These are phyloP conservation scores for Hypsibius dujardini DNA, from an alignment of 1,140 invertebrate species.

Conservation along the genomic window DNA sequence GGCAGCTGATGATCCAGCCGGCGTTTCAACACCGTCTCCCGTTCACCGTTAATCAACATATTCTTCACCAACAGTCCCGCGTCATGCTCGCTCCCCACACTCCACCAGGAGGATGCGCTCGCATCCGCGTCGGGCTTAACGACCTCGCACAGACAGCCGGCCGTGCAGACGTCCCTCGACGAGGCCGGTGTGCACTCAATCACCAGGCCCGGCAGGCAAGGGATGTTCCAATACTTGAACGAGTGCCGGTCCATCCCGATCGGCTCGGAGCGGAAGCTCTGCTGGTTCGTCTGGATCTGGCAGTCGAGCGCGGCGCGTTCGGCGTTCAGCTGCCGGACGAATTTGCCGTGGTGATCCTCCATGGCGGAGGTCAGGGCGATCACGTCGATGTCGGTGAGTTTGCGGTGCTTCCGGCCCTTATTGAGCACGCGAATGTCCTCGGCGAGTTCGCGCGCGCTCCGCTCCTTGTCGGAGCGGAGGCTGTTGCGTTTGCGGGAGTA, in stretches of 20 bases:
- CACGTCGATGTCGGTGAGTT: neutral
- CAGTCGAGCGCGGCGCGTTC: neutral
- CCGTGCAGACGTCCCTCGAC: neutral
- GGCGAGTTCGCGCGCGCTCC: neutral
- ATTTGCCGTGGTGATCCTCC: neutral
- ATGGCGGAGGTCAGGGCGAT: neutral
- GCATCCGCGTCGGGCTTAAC: neutral
- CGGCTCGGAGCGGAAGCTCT: neutral
- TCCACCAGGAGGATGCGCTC: neutral
- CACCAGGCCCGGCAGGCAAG: neutral
- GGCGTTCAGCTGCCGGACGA: neutral
- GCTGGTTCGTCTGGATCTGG: neutral
- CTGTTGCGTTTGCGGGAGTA: neutral
- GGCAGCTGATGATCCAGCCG: too few species aligned
- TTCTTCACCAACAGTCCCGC: neutral
- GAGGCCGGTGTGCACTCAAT: neutral
- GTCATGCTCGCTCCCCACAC: neutral
- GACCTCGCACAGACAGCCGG: neutral
- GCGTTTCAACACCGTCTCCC: neutral
- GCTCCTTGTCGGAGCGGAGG: neutral
- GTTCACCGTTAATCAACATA: constrained; percentile 11
- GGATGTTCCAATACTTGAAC: constrained; percentile 6
- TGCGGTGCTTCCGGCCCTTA: neutral
- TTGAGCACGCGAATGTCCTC: neutral
- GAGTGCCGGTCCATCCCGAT: constrained; percentile 4